Base-by-base conservation (phyloP, 2,113 vertebrate genomes). In the Odontesthes bonariensis region DNA sequence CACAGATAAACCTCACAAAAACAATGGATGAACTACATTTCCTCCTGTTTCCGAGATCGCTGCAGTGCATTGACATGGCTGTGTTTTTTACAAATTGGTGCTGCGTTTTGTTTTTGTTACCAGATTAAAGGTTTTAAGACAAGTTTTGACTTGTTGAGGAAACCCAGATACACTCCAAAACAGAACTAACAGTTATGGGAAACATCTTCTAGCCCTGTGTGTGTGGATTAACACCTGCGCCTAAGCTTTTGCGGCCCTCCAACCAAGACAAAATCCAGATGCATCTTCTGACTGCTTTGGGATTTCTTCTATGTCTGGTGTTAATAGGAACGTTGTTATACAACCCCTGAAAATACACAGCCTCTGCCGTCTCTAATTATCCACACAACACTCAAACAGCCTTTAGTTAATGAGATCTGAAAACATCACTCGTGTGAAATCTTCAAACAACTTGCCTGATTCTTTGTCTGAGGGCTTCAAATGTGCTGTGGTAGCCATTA, bases 331-430 rank as follows among this genome's bases (percentile, higher is more conserved):
- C 40, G 61, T 75, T 88, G 87, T 89, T 88, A 84, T 83, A 87
- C 78, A 84, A 84, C 81, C 62, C 31, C 75, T 59, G 83, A 83
- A 90, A 87, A 89, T 75, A 79, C 85, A 77, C 81, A 79, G 66
- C 77, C 87, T 83, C 88, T 74, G 35, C 66, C 77, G 51, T 80
- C 83, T 89, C 86, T 90, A 91, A 91, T 92, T 91, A 91, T 86
- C 86, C 80, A 81, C 84, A 85, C 75, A 83, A 89, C 88, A 82
- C 79, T 87, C 81, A 85, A 90, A 88, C 82, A 87, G 86, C 87
- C 82, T 91, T 89, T 81, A 88, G 86, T 89, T 90, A 91, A 92
- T 90, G 90, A 91, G 88, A 89, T 88, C 87, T 88, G 82, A 85
- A 90, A 79, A 91, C 88, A 89, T 89, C 85, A 88, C 82, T 86